A percentile compares a stretch with the other conserved stretches of the same genome.
Evolutionary conservation across 2,888 invertebrate genomes (phyloP).

Genomic region (Tenthredo notha): DNA sequence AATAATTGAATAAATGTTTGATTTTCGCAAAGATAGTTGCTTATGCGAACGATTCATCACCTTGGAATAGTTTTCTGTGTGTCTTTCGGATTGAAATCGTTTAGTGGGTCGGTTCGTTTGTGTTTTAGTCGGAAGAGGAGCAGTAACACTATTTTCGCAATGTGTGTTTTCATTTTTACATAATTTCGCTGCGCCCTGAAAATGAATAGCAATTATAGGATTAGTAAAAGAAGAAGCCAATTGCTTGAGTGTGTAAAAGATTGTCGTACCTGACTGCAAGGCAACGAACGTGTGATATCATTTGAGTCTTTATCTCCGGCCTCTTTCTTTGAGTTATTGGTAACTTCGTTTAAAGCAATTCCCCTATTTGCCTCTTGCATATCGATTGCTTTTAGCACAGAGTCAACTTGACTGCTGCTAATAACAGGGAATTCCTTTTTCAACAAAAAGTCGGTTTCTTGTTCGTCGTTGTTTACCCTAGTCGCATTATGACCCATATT

Average conservation of each 20-base stretch:
- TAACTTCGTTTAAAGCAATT: conserved; percentile 24
- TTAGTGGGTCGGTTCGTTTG: conserved; percentile 25
- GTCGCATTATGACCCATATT: conserved; percentile 32
- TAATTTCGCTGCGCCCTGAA: conserved; percentile 44
- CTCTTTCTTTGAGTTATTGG: conserved; percentile 35
- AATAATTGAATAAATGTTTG: neutral
- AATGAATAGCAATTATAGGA: neutral
- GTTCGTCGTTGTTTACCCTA: conserved; percentile 39
- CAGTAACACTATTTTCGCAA: neutral
- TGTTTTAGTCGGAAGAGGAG: neutral
- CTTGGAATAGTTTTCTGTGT: neutral
- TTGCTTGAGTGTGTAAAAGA: neutral
- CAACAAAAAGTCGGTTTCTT: conserved; percentile 49
- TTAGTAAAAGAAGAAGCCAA: neutral
- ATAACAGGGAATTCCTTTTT: conserved; percentile 54
- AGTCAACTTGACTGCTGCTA: conserved; percentile 54
- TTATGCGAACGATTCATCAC: neutral
- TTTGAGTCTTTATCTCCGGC: conserved; percentile 1
- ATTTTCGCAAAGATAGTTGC: neutral
- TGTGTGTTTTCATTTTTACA: neutral
- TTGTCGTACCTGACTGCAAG: conserved; percentile 43
- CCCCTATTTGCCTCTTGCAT: conserved; percentile 37
- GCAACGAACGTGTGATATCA: conserved; percentile 26
- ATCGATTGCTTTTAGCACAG: conserved; percentile 50
- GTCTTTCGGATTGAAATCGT: conserved; percentile 32